Conservation (phyloP, 2,113 vertebrate species). For the Girardinichthys multiradiatus region DNA sequence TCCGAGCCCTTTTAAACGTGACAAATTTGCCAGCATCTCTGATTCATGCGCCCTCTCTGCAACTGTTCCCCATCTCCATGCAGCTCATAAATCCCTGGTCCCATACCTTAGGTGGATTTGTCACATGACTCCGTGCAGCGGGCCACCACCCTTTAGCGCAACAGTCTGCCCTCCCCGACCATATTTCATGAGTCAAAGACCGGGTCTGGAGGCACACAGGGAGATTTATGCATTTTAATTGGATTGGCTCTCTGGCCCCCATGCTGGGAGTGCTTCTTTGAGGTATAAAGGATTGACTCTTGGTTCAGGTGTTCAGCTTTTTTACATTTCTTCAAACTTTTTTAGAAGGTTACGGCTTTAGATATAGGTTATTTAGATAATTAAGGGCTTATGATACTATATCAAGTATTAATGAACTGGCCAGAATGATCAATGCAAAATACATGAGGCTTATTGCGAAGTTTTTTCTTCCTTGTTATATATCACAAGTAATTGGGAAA, state of each 20-base stretch:
- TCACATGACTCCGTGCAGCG: slow-evolving; percentile 61
- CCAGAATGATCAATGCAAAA: neutral
- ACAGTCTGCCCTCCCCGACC: slow-evolving; percentile 51
- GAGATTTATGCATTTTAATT: slow-evolving; percentile 78
- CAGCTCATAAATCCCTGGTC: slow-evolving; percentile 71
- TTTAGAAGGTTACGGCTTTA: slow-evolving; percentile 23
- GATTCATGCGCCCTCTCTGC: slow-evolving; percentile 62
- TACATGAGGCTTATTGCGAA: slow-evolving; percentile 5
- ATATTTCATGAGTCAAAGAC: slow-evolving; percentile 71
- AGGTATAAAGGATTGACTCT: slow-evolving; percentile 54
- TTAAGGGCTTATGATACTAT: slow-evolving; percentile 23
- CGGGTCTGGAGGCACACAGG: slow-evolving; percentile 46
- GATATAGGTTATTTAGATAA: slow-evolving; percentile 26
- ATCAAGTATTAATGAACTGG: slow-evolving; percentile 19
- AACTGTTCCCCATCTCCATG: slow-evolving; percentile 53
- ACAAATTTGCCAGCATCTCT: slow-evolving; percentile 55
- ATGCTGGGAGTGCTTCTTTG: slow-evolving; percentile 57
- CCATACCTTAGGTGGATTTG: slow-evolving; percentile 53
- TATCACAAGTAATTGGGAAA: slow-evolving; percentile 15
- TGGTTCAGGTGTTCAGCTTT: slow-evolving; percentile 17
- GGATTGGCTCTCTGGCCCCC: slow-evolving; percentile 64
- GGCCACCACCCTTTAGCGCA: slow-evolving; percentile 52
- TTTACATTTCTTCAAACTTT: slow-evolving; percentile 14
- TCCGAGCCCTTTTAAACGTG: slow-evolving; percentile 52
- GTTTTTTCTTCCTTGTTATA: slow-evolving; percentile 14